phyloP scores from a whole-genome alignment of 2,797 vertebrate genomes.

The Amblyraja radiata region DNA sequence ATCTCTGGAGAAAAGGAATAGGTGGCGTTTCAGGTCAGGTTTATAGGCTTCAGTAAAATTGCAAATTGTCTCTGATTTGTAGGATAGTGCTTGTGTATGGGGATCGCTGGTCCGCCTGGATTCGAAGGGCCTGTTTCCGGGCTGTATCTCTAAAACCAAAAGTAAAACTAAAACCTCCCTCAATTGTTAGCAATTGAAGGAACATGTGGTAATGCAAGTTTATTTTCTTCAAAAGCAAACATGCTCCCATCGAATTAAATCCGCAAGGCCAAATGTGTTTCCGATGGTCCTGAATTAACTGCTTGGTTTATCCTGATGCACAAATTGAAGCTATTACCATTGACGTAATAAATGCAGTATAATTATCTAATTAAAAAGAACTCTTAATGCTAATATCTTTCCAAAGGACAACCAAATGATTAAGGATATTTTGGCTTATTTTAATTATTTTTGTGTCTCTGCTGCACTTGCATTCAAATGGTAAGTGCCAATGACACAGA shows the following conservation, averaged over 20 bases:
- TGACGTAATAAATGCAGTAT: not conserved
- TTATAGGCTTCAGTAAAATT: too few species aligned
- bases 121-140: too few species aligned
- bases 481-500: not conserved
- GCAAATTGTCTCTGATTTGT: too few species aligned
- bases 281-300: not conserved
- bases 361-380: slow-evolving; percentile 4
- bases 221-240: not conserved
- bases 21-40: too few species aligned
- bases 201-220: not conserved
- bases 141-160: too few species aligned
- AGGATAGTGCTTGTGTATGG: too few species aligned
- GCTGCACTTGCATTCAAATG: not conserved
- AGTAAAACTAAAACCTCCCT: not conserved
- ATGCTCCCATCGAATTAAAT: not conserved
- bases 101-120: too few species aligned
- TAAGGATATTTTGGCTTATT: slow-evolving; percentile 7
- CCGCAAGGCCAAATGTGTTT: not conserved
- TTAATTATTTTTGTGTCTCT: not conserved
- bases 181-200: not conserved
- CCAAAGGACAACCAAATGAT: not conserved
- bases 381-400: not conserved
- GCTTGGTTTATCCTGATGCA: not conserved
- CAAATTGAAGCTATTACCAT: not conserved
- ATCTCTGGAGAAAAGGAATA: too few species aligned